phyloP scores from a whole-genome alignment of 2,888 invertebrate species.

The Hydrotaea cyrtoneurina region DNA sequence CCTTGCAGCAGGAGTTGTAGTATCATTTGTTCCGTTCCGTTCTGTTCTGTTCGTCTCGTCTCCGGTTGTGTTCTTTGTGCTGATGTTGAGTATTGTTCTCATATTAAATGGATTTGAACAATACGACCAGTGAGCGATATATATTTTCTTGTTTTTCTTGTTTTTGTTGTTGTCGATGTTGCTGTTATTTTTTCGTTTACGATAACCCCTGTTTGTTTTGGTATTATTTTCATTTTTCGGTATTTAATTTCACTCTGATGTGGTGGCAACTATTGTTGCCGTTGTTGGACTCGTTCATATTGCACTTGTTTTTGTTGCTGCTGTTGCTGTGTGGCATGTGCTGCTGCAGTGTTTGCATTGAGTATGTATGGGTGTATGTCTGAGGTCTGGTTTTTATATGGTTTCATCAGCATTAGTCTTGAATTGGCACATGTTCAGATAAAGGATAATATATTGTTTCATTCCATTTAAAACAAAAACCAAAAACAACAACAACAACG shows the following conservation, averaged over 20 bases:
- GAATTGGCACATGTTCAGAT: slow-evolving; percentile 61
- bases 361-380: slow-evolving; percentile 12
- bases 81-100: slow-evolving; percentile 26
- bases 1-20: slow-evolving; percentile 16
- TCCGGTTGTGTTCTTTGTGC: neutral
- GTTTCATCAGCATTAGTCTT: slow-evolving; percentile 62
- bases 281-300: neutral
- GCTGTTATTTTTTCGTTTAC: slow-evolving; percentile 8
- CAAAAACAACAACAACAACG: neutral
- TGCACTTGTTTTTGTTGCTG: slow-evolving; percentile 4
- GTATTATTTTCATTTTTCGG: slow-evolving; percentile 54
- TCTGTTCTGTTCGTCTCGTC: neutral
- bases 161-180: slow-evolving; percentile 15
- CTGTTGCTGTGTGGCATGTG: neutral
- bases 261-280: neutral
- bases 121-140: slow-evolving; percentile 17
- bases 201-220: slow-evolving; percentile 6
- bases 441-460: slow-evolving; percentile 56
- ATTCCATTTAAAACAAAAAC: slow-evolving; percentile 6
- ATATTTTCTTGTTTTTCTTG: neutral
- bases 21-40: neutral
- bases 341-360: neutral
- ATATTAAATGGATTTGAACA: slow-evolving; percentile 34
- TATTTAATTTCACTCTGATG: slow-evolving; percentile 58
- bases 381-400: slow-evolving; percentile 47